Evolutionary conservation across 2,113 vertebrate genomes (phyloP).

Genomic region (Campylomormyrus tamandua): DNA sequence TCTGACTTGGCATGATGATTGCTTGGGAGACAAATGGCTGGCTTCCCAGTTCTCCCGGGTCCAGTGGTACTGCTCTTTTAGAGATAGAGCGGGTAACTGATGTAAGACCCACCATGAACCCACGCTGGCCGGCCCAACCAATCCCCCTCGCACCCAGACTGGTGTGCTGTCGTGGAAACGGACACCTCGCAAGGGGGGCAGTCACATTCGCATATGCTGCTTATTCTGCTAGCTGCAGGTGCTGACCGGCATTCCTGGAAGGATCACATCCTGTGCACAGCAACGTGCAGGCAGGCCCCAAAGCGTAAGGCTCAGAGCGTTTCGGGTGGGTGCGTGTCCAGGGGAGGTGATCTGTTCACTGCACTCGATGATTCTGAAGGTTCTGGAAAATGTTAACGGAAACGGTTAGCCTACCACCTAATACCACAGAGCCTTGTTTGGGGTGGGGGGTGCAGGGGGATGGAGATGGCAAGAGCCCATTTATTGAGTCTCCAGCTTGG

Average conservation of each 20-base stretch:
- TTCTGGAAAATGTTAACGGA: background rate
- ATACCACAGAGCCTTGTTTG: background rate
- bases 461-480: background rate
- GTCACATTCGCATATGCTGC: background rate
- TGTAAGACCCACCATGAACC: background rate
- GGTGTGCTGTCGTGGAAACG: background rate
- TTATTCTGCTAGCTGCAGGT: background rate
- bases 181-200: background rate
- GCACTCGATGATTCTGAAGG: background rate
- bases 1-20: background rate
- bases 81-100: background rate
- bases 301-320: background rate
- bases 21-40: background rate
- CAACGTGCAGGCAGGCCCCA: background rate
- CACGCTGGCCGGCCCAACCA: background rate
- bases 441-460: background rate
- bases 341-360: background rate
- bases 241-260: background rate
- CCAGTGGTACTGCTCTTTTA: background rate
- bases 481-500: background rate
- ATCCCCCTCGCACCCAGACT: background rate
- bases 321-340: background rate
- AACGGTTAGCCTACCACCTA: background rate
- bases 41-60: background rate
- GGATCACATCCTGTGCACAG: background rate